These are phyloP conservation scores for Meganola albula DNA, from an alignment of 2,888 invertebrate species.

Conservation along the genomic window DNA sequence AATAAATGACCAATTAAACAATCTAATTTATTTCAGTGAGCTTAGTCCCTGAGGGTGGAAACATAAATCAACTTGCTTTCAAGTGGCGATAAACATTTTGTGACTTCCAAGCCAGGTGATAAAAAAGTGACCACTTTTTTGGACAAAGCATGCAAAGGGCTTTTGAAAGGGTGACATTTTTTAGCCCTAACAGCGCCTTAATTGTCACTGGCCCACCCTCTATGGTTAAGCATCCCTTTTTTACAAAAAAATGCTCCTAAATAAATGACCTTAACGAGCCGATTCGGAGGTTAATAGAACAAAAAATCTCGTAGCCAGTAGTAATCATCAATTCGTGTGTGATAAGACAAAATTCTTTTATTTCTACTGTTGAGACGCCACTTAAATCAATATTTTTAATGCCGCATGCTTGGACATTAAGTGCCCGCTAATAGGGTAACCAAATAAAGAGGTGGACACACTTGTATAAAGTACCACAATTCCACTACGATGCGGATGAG, in stretches of 20 bases:
- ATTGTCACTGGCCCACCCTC: slow-evolving; percentile 70
- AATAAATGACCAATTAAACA: slow-evolving; percentile 77
- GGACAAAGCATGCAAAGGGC: slow-evolving; percentile 51
- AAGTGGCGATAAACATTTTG: slow-evolving; percentile 76
- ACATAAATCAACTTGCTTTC: slow-evolving; percentile 72
- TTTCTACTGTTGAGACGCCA: slow-evolving; percentile 41
- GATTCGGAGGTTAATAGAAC: slow-evolving; percentile 37
- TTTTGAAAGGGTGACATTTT: slow-evolving; percentile 73
- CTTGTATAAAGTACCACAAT: slow-evolving; percentile 63
- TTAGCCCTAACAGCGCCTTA: slow-evolving; percentile 67
- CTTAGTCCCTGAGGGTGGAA: slow-evolving; percentile 59
- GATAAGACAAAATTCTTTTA: slow-evolving; percentile 56
- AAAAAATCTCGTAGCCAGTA: slow-evolving; percentile 47
- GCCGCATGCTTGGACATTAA: slow-evolving; percentile 52
- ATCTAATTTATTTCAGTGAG: slow-evolving; percentile 70
- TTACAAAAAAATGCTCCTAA: slow-evolving; percentile 61
- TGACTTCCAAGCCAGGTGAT: slow-evolving; percentile 75
- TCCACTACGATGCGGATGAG: slow-evolving; percentile 62
- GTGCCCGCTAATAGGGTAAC: slow-evolving; percentile 66
- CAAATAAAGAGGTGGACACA: slow-evolving; percentile 56
- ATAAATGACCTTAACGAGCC: slow-evolving; percentile 62
- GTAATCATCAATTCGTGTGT: slow-evolving; percentile 53
- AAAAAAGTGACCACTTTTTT: slow-evolving; percentile 70
- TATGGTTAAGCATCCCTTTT: slow-evolving; percentile 51
- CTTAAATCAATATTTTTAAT: slow-evolving; percentile 64